Percentiles rank a stretch among this genome's conserved stretches.
These are phyloP conservation scores for Drosophila willistoni DNA, from an alignment of 1,140 invertebrate genomes.

Conservation along the genomic window DNA sequence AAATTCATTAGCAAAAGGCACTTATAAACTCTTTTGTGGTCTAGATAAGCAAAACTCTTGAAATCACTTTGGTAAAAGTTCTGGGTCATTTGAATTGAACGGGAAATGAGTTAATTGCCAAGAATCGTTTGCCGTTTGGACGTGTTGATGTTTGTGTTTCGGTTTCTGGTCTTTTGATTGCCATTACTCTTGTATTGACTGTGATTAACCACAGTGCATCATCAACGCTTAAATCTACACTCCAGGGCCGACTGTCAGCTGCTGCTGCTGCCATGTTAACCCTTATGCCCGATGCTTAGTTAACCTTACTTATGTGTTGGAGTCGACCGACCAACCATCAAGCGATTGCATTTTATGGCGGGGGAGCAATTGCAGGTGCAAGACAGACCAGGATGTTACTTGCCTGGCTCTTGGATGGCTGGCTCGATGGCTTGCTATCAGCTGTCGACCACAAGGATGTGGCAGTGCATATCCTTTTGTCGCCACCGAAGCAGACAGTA, in stretches of 20 bases:
- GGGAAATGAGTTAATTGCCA: neutral
- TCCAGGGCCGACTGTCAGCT: conserved; percentile 24
- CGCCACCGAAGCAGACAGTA: conserved; percentile 24
- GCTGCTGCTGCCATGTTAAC: conserved; percentile 51
- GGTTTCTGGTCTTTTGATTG: neutral
- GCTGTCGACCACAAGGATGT: conserved; percentile 46
- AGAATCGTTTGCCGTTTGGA: neutral
- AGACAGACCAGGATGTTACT: conserved; percentile 12
- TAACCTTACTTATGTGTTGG: conserved; percentile 62
- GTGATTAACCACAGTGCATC: conserved; percentile 10
- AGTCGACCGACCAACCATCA: conserved; percentile 34
- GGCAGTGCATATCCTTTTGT: conserved; percentile 45
- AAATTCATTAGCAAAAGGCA: too few species aligned
- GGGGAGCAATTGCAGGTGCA: conserved; percentile 51
- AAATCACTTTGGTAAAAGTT: neutral
- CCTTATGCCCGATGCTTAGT: conserved; percentile 64
- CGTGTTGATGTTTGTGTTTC: neutral
- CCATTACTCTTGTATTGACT: neutral
- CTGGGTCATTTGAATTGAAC: neutral
- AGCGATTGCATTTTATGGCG: conserved; percentile 17
- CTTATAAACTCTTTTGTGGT: too few species aligned
- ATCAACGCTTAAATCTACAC: conserved; percentile 12
- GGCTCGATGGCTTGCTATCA: conserved; percentile 46
- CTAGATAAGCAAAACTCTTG: too few species aligned
- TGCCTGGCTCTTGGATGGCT: neutral